Base-by-base conservation (phyloP, 2,113 vertebrate genomes). In the Nerophis lumbriciformis region DNA sequence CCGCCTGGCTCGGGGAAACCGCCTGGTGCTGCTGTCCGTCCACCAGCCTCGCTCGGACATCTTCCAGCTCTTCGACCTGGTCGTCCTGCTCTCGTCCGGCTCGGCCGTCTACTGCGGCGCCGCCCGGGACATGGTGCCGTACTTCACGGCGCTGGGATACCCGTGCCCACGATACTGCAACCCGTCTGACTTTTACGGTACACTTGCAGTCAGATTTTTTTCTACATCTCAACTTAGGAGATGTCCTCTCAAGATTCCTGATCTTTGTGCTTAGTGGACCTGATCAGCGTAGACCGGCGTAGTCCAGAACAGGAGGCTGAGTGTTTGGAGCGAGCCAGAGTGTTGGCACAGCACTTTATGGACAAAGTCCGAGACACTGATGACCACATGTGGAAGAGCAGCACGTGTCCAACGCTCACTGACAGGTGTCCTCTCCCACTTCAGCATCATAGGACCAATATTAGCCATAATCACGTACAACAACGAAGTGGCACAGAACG, bases 31-130 rank as follows among this genome's bases (percentile, higher is more conserved):
- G 75, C 87, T 97, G 66, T 97, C 96, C 0, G 90, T 99, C 82
- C 95, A 98, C 81, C 96, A 98, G 86, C 95, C 94, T 0, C 93
- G 96, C 3, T 97, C 97, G 0, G 96, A 97, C 72, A 95, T 99
- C 87, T 98, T 96, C 83, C 91, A 93, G 55, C 92, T 98, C 48
- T 98, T 99, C 8, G 94, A 99, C 80, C 88, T 97, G 59, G 92
- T 97, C 21, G 94, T 97, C 42, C 88, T 99, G 72, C 89, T 98
- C 68, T 91, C 93, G 0, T 93, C 93, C 0, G 95, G 95, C n/a
- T 88, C 91, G 36, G 91, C 95, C 0, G 71, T 92, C 49, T 99
- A 97, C 81, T 91, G 91, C 35, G 95, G 95, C 7, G 80, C 91
- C 0, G 94, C 95, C 16, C 87, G 84, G 15, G 91, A 96, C 73